Conservation (phyloP, 2,797 vertebrate genomes). For the Megaceryle alcyon region DNA sequence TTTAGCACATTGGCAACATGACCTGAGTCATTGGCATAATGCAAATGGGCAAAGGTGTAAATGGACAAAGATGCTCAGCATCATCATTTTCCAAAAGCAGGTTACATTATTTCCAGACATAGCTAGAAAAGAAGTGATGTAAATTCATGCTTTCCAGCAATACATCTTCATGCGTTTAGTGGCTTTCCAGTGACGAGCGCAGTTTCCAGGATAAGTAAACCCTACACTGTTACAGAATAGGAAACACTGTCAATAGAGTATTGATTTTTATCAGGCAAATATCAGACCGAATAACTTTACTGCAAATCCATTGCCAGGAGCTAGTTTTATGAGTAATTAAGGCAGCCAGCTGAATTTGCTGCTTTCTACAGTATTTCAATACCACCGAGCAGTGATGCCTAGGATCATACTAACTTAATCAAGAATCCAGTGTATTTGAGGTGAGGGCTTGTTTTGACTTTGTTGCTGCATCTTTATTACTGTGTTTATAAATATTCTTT, state of each 20-base stretch:
- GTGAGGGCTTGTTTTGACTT: neutral
- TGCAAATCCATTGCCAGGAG: neutral
- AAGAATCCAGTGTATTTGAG: neutral
- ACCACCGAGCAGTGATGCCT: neutral
- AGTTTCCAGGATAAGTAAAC: constrained; percentile 7
- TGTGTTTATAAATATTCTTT: neutral
- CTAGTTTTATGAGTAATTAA: neutral
- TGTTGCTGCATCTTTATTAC: neutral
- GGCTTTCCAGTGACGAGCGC: neutral
- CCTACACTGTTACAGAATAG: neutral
- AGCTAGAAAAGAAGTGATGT: neutral
- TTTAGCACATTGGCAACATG: neutral
- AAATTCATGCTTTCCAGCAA: neutral
- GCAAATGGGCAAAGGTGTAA: neutral
- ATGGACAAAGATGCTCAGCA: neutral
- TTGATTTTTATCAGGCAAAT: neutral
- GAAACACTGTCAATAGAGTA: neutral
- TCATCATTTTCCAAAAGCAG: neutral
- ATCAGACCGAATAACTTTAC: neutral
- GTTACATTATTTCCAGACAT: neutral
- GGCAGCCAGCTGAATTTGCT: neutral
- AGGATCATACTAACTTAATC: neutral
- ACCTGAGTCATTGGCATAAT: neutral
- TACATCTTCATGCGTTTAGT: neutral
- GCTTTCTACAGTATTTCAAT: neutral